Base-by-base conservation (phyloP, 1,140 invertebrate genomes). In the Capitella teleta region DNA sequence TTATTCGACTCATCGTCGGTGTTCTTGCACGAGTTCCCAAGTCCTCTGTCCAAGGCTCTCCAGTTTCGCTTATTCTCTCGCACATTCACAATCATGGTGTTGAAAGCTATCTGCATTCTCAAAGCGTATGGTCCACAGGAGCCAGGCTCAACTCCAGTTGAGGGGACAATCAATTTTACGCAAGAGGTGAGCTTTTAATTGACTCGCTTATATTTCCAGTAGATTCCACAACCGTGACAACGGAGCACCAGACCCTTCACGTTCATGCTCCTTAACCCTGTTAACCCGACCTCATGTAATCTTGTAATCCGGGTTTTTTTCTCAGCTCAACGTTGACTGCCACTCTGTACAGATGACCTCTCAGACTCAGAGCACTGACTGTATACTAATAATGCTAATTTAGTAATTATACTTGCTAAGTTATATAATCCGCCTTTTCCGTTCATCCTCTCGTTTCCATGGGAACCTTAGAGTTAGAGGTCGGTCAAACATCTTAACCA, bases 51-150 rank as follows among this genome's bases (percentile, higher is more conserved):
- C 38, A n/a, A 5, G 19, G 38, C 38, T 18, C 10, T 8, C 2
- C 38, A 21, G 38, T 6, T n/a, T 6, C 21, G 8, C 38, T 8
- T n/a, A 40, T 40, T 16, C 21, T 40, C 19, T 40, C 19, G 19
- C 12, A 19, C 4, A 16, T 24, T 40, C 8, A 12, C 36, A 36
- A 54, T 2, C 28, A 56, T 56, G 54, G 10, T 30, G 18, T 5
- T 62, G 25, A 87, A 86, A 78, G 87, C 86, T 48, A 85, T 89
- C 23, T 88, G 86, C 68, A 86, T 90, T 57, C 73, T 91, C 46
- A 82, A 82, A 49, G 86, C 86, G 14, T 85, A 88, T 64, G 16
- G 28, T 24, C 63, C 8, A 40, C 8, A 8, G 38, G 38, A n/a
- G n/a, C n/a, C n/a, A n/a, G n/a, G n/a, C n/a, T n/a, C n/a, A n/a